phyloP scores from a whole-genome alignment of 2,888 invertebrate species.

The Desoria tigrina region DNA sequence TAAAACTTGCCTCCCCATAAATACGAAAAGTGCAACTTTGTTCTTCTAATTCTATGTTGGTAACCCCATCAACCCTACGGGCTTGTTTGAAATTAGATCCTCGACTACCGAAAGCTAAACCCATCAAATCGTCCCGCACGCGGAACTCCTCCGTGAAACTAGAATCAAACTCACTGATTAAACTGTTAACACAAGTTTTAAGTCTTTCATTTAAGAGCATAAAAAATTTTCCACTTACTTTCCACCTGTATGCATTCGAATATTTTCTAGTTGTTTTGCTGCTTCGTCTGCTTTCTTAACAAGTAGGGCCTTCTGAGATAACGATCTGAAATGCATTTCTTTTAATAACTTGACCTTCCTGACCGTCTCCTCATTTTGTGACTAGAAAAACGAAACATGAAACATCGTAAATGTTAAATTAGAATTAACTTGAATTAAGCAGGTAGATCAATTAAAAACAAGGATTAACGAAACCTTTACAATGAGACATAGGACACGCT shows the following conservation, averaged over 20 bases:
- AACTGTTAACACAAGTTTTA: slow-evolving; percentile 1
- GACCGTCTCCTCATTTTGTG: slow-evolving; percentile 75
- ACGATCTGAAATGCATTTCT: slow-evolving; percentile 61
- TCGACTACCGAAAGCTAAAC: slow-evolving; percentile 70
- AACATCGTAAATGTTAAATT: no score
- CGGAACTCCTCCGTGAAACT: slow-evolving; percentile 92
- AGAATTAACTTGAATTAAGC: slow-evolving; percentile 13
- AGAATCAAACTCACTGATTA: slow-evolving; percentile 39
- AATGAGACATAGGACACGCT: slow-evolving; percentile 80
- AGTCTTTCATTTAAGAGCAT: background rate
- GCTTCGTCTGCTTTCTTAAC: slow-evolving; percentile 96
- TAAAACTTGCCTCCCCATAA: slow-evolving; percentile 73
- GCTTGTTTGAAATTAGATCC: slow-evolving; percentile 96
- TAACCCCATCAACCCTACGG: slow-evolving; percentile 87
- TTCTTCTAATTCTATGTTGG: slow-evolving; percentile 93
- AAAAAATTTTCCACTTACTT: slow-evolving; percentile 67
- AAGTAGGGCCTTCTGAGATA: slow-evolving; percentile 69
- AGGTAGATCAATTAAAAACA: background rate
- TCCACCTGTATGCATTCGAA: slow-evolving; percentile 82
- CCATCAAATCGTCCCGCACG: slow-evolving; percentile 96
- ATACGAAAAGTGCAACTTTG: slow-evolving; percentile 95
- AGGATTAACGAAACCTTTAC: slow-evolving; percentile 55
- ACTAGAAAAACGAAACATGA: slow-evolving; percentile 56
- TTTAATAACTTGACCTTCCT: slow-evolving; percentile 87
- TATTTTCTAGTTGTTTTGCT: slow-evolving; percentile 89